phyloP scores from a whole-genome alignment of 1,140 invertebrate species.

The Solenopsis invicta region DNA sequence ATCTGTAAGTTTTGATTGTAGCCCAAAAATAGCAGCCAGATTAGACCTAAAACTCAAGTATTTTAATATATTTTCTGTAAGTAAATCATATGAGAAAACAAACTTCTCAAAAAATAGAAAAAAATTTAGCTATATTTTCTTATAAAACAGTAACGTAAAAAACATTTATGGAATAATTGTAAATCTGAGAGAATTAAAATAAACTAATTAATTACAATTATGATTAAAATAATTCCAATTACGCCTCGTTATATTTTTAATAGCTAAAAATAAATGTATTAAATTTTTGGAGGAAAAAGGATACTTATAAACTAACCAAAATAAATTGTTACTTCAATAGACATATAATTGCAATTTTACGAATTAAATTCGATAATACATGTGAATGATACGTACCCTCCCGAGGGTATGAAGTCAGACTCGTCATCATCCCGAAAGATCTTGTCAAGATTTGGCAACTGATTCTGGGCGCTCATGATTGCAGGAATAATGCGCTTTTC shows the following conservation, averaged over 20 bases:
- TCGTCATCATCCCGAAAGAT: conserved; percentile 81
- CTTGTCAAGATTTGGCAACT: conserved; percentile 79
- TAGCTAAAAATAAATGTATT: conserved; percentile 24
- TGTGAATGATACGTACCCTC: conserved; percentile 71
- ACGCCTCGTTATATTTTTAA: not conserved
- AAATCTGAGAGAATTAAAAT: conserved; percentile 11
- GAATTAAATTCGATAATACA: conserved; percentile 11
- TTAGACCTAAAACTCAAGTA: conserved; percentile 77
- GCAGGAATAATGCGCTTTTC: no score
- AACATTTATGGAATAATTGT: not conserved
- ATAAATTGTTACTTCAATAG: conserved; percentile 10
- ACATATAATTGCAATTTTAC: not conserved
- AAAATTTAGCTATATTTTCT: not conserved
- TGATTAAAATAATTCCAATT: conserved; percentile 38
- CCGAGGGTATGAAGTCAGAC: conserved; percentile 76
- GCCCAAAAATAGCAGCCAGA: conserved; percentile 79
- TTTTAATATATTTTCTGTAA: not conserved
- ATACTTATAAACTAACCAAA: not conserved
- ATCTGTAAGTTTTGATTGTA: conserved; percentile 64
- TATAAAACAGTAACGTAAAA: conserved; percentile 1
- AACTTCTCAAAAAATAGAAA: not conserved
- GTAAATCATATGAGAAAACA: not conserved
- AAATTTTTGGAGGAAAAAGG: not conserved
- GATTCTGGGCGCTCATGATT: conserved; percentile 77
- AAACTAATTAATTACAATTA: not conserved